A percentile compares a stretch with the other conserved stretches of the same genome.
phyloP scores from a whole-genome alignment of 2,888 invertebrate genomes.

The Tridacna gigas region DNA sequence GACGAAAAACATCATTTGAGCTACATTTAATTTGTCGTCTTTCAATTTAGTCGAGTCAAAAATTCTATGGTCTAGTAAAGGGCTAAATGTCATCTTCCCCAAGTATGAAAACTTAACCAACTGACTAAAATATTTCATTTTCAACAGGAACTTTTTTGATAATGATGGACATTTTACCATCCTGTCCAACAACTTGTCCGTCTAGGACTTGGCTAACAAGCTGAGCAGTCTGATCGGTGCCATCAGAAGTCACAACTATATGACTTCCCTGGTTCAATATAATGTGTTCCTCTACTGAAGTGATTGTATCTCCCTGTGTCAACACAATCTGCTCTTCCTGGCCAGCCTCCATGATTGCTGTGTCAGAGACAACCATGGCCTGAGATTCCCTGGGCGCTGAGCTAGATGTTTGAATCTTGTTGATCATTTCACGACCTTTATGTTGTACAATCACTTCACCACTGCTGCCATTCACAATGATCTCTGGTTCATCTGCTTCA shows the following conservation, averaged over 20 bases:
- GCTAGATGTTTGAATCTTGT: background rate
- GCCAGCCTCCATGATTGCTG: background rate
- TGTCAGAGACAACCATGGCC: background rate
- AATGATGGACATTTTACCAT: slow-evolving; percentile 59
- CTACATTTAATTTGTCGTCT: too few species aligned
- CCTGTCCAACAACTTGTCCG: slow-evolving; percentile 50
- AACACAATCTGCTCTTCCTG: slow-evolving; percentile 41
- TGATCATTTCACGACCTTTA: background rate
- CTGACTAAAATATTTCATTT: slow-evolving; percentile 15
- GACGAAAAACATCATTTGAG: background rate
- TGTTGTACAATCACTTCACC: slow-evolving; percentile 19
- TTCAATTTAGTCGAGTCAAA: too few species aligned
- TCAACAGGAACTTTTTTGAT: slow-evolving; percentile 53
- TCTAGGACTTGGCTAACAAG: slow-evolving; percentile 54
- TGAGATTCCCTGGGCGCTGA: background rate
- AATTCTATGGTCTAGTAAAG: too few species aligned
- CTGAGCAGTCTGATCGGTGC: slow-evolving; percentile 28
- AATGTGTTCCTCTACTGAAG: slow-evolving; percentile 27
- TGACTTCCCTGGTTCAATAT: slow-evolving; percentile 6
- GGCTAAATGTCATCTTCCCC: too few species aligned
- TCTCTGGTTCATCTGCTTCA: slow-evolving; percentile 14
- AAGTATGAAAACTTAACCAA: background rate
- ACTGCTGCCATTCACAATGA: slow-evolving; percentile 15
- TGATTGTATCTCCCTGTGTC: slow-evolving; percentile 26
- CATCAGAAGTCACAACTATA: background rate